These are phyloP conservation scores for Arenicola marina DNA, from an alignment of 2,888 invertebrate genomes.

Conservation along the genomic window DNA sequence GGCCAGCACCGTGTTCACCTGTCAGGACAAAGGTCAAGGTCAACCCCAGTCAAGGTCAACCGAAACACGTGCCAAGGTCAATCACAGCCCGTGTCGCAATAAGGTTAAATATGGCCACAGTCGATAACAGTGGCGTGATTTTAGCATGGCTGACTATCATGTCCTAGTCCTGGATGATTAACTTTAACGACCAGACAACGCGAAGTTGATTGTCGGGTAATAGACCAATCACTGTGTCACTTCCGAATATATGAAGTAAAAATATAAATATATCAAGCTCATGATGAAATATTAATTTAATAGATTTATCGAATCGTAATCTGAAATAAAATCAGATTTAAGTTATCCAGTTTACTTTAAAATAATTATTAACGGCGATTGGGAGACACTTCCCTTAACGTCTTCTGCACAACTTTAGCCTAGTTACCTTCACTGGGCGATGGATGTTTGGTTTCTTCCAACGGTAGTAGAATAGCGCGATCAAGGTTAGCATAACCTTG, in stretches of 20 bases:
- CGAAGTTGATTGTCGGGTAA: not conserved
- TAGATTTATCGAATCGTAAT: too few species aligned
- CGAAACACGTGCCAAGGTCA: not conserved
- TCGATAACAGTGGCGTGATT: too few species aligned
- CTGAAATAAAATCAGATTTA: too few species aligned
- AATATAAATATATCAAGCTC: not conserved
- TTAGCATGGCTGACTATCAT: too few species aligned
- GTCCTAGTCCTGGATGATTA: too few species aligned
- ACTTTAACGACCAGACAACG: not conserved
- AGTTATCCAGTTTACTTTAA: too few species aligned
- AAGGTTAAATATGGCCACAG: not conserved
- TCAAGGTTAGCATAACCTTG: slow-evolving; percentile 21
- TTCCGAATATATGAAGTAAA: too few species aligned
- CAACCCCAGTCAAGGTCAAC: not conserved
- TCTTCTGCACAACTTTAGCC: too few species aligned
- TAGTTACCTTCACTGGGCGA: slow-evolving; percentile 25
- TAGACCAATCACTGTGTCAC: too few species aligned
- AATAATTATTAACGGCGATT: too few species aligned
- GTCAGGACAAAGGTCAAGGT: not conserved
- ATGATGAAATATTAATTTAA: not conserved
- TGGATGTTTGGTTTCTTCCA: slow-evolving; percentile 23
- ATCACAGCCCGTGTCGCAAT: not conserved
- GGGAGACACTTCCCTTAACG: too few species aligned
- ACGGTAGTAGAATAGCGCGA: slow-evolving; percentile 25
- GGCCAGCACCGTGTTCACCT: slow-evolving; percentile 28